phyloP scores from a whole-genome alignment of 2,797 vertebrate species.

The Sebastiscus tertius region DNA sequence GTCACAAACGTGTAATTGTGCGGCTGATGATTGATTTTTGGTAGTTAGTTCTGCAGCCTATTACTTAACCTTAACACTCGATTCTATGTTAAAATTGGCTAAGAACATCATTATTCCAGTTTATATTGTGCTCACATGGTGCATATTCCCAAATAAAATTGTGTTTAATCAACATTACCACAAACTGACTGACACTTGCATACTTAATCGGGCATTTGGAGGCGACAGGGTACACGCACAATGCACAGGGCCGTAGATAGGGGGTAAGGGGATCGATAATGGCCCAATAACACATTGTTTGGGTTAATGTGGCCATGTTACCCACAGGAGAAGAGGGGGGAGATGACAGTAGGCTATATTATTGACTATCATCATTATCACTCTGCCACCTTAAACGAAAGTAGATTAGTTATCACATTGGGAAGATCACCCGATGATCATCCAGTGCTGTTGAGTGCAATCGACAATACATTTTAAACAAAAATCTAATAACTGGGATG shows the following conservation, averaged over 20 bases:
- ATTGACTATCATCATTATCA: background rate
- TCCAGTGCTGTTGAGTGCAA: background rate
- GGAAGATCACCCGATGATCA: background rate
- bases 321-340: background rate
- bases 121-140: background rate
- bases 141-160: background rate
- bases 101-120: background rate
- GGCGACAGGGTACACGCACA: background rate
- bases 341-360: background rate
- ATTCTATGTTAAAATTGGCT: background rate
- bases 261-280: background rate
- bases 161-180: background rate
- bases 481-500: background rate
- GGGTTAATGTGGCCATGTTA: background rate
- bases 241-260: background rate
- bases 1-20: constrained; percentile 34
- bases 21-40: background rate
- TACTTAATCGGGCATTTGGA: background rate
- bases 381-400: background rate
- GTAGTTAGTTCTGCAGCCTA: too few species aligned
- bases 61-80: background rate
- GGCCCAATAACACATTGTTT: background rate
- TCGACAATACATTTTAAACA: background rate
- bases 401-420: background rate
- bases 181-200: background rate